Percentiles rank a stretch among this genome's conserved stretches.
phyloP scores from a whole-genome alignment of 2,113 vertebrate genomes.

The Chloroceryle aenea region DNA sequence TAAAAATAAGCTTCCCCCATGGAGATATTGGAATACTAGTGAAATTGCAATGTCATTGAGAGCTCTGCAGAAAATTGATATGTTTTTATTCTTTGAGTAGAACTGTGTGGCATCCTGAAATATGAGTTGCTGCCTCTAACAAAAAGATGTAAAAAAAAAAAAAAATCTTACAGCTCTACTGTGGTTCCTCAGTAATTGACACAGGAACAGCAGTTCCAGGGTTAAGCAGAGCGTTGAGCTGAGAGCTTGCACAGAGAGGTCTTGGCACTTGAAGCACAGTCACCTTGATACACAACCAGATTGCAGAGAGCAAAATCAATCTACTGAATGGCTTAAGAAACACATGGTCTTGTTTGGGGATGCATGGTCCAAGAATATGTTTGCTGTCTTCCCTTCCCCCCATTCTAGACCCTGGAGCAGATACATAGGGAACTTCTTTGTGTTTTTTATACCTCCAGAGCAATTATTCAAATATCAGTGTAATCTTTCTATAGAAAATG shows the following conservation, averaged over 20 bases:
- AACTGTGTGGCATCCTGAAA: neutral
- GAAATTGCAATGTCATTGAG: neutral
- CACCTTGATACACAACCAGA: neutral
- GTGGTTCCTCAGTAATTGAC: neutral
- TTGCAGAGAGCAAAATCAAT: neutral
- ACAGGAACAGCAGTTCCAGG: neutral
- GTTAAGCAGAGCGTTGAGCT: neutral
- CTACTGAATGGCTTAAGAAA: neutral
- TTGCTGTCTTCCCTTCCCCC: neutral
- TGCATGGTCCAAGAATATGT: neutral
- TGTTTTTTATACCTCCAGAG: neutral
- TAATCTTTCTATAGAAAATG: neutral
- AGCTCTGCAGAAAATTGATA: neutral
- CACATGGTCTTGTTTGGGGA: neutral
- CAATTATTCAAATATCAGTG: neutral
- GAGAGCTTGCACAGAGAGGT: neutral
- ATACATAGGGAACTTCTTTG: neutral
- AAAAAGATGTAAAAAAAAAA: no score
- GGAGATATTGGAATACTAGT: neutral
- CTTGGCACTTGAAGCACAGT: neutral
- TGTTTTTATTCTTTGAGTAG: neutral
- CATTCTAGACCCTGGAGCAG: neutral
- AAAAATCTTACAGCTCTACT: neutral
- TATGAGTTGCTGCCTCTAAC: neutral
- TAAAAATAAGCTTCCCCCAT: constrained; percentile 30